These are phyloP conservation scores for Maccullochella peelii DNA, from an alignment of 2,113 vertebrate genomes.

Conservation along the genomic window DNA sequence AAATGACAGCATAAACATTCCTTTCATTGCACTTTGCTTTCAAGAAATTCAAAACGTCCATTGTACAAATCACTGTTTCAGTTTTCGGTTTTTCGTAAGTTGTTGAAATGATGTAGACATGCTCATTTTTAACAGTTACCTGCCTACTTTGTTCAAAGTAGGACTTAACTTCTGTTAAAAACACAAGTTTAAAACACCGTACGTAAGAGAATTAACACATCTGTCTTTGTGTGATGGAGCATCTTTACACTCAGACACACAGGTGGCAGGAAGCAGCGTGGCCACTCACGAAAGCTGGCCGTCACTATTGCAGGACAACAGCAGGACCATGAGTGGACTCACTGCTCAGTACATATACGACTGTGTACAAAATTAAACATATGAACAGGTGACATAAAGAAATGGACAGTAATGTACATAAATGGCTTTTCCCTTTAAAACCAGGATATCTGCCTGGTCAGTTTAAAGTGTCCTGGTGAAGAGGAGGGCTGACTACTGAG, in stretches of 20 bases:
- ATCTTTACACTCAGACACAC: constrained; percentile 3
- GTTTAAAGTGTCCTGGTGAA: constrained; percentile 61
- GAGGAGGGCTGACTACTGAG: constrained; percentile 4
- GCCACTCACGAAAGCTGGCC: constrained; percentile 6
- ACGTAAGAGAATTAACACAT: not conserved
- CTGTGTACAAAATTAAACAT: constrained; percentile 17
- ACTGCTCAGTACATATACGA: not conserved
- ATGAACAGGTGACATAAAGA: constrained; percentile 32
- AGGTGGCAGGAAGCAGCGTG: constrained; percentile 47
- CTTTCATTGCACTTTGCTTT: constrained; percentile 63
- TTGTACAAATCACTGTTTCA: constrained; percentile 23
- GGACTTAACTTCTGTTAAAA: constrained; percentile 21
- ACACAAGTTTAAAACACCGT: constrained; percentile 24
- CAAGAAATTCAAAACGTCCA: constrained; percentile 36
- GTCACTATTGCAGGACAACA: constrained; percentile 27
- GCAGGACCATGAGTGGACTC: not conserved
- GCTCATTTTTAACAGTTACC: constrained; percentile 3
- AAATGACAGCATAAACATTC: constrained; percentile 30
- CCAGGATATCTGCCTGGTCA: constrained; percentile 59
- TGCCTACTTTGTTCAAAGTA: constrained; percentile 25
- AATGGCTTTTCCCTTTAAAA: constrained; percentile 75
- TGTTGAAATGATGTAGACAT: constrained; percentile 42
- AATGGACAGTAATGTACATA: constrained; percentile 38
- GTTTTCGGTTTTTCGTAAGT: constrained; percentile 16
- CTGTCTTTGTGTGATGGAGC: constrained; percentile 22